Evolutionary conservation across 2,888 invertebrate genomes (phyloP), one percentile per base, ranked within the genome.

Genomic region (Bugulina stolonifera): DNA sequence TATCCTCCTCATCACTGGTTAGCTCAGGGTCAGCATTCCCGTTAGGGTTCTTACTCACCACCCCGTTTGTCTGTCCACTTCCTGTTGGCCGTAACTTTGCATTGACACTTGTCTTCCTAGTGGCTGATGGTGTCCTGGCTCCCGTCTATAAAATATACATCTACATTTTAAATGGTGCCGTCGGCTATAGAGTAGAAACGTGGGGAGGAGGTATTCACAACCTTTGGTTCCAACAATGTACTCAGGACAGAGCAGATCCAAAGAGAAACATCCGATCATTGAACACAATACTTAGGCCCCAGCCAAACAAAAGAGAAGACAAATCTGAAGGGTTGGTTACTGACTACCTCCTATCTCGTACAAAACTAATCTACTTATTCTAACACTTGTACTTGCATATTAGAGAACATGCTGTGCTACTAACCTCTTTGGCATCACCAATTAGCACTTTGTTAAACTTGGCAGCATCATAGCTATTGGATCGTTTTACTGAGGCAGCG

Each of bases 401-500:
- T n/a, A n/a, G n/a, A n/a, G n/a, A n/a, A n/a, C n/a, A n/a, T n/a
- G n/a, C n/a, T n/a, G n/a, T n/a, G n/a, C n/a, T n/a, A 64, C 29
- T 25, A 14, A 64, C 64, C 32, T 27, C 18, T 5, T 64, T 64
- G 64, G 22, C 32, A 10, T 32, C 18, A 5, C 10, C 64, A 14
- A 64, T 3, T 2, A 64, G 25, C 2, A 64, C 64, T 27, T 64
- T 64, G 32, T 64, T 22, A 64, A 64, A 64, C 64, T n/a, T 64
- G 27, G 32, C 27, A 34, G 64, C 64, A n/a, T 64, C 64, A n/a
- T 64, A 64, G n/a, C 64, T 64, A 27, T 64, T 64, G 2, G 64
- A 64, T 14, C 64, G 22, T 64, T 64, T 64, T n/a, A 64, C 64
- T 14, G 64, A 29, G 32, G 32, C 43, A 10, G 43, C 43, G 18